A percentile compares a stretch with the other conserved stretches of the same genome.
These are phyloP conservation scores for Neodon shergylaensis DNA, from an alignment of 2,113 vertebrate genomes.

Conservation along the genomic window DNA sequence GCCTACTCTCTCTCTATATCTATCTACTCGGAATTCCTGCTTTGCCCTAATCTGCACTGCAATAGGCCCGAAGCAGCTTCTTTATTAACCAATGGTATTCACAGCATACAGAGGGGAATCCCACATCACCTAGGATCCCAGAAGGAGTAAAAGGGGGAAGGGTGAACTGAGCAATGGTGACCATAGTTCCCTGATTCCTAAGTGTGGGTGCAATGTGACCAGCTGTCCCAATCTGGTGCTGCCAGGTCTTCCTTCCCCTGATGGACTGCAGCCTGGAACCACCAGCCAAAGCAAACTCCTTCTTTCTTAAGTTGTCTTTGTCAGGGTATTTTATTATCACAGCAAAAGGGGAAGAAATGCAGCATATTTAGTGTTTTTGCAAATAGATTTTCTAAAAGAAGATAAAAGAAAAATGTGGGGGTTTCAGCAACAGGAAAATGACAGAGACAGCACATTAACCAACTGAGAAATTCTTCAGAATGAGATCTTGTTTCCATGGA, in stretches of 20 bases:
- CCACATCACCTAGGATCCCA: not conserved
- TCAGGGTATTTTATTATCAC: not conserved
- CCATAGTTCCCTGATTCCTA: not conserved
- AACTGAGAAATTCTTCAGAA: conserved; percentile 37
- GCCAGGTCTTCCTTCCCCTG: not conserved
- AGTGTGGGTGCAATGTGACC: not conserved
- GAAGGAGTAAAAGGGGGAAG: not conserved
- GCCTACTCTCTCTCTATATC: too few species aligned
- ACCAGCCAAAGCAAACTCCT: not conserved
- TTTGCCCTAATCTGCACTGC: too few species aligned
- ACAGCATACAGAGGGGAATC: too few species aligned
- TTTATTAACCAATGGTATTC: too few species aligned
- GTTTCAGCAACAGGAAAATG: not conserved
- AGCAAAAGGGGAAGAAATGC: not conserved
- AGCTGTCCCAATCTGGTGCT: too few species aligned
- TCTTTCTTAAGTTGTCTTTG: not conserved
- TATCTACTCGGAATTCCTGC: too few species aligned
- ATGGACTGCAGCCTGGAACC: not conserved
- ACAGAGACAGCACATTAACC: not conserved
- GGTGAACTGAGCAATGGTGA: not conserved
- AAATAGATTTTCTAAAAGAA: not conserved
- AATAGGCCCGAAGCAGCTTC: too few species aligned
- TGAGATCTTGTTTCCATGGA: conserved; percentile 7
- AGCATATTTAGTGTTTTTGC: not conserved
- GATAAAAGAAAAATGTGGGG: not conserved